Evolutionary conservation across 2,797 vertebrate genomes (phyloP), one percentile per base, ranked within the genome.

Genomic region (Diceros bicornis): DNA sequence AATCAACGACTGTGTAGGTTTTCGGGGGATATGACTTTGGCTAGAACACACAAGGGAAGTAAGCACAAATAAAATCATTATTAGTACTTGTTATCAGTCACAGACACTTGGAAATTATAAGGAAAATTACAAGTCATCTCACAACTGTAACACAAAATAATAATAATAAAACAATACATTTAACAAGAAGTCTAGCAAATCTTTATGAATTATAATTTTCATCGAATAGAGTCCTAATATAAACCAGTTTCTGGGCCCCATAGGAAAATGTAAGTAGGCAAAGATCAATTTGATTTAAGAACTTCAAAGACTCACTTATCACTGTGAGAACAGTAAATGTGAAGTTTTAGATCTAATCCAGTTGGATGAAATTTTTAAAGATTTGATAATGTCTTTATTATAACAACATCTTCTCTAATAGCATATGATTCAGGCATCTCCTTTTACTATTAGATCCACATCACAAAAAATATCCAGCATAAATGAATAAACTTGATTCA

Each of bases 361-460:
- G 2, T 64, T 34, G 14, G n/a, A 64, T 10, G 29, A 64, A 64
- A 13, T n/a, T 12, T 32, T 62, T 62, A 44, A 87, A 61, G 1
- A 68, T 23, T 74, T 75, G 25, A 41, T 71, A 25, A n/a, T 7
- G 16, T 91, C 7, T 11, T 34, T 87, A 29, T n/a, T 32, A 21
- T 7, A 18, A 64, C 16, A 41, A 64, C 11, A 41, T 55, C 23
- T 66, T 77, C 4, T 77, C 21, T 66, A 52, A 84, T 29, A 66
- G 2, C 1, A 8, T 66, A 32, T 23, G 4, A 18, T 64, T 55
- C 34, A 41, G 7, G 4, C 0, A 4, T 27, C 4, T 29, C 5
- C 7, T 13, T 62, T 77, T 27, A 71, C 27, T 62, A 37, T 47
- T 47, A 94, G n/a, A n/a, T 44, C 7, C 21, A 78, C 7, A 55